Evolutionary conservation across 2,113 vertebrate genomes (phyloP).

Genomic region (Onychostruthus taczanowskii): DNA sequence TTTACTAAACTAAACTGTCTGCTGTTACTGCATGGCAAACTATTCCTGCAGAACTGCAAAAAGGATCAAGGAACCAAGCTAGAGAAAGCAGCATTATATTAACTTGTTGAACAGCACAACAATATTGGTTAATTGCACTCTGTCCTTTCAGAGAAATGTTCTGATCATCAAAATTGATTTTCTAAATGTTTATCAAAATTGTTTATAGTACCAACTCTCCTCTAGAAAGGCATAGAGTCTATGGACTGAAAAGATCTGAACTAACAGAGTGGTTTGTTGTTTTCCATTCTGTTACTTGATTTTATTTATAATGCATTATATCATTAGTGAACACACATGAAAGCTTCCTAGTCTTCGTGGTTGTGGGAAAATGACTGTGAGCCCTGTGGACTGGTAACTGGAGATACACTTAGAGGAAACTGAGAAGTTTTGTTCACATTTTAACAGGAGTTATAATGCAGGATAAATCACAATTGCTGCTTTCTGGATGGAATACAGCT

Average conservation of each 20-base stretch:
- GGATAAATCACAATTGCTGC: neutral
- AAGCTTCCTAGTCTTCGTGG: neutral
- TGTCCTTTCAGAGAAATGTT: neutral
- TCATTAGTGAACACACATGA: neutral
- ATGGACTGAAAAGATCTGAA: neutral
- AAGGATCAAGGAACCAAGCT: neutral
- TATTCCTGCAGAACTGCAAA: neutral
- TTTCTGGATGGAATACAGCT: neutral
- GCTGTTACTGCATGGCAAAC: neutral
- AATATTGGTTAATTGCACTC: neutral
- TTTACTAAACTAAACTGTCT: neutral
- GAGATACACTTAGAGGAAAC: neutral
- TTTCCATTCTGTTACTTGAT: neutral
- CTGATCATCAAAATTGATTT: neutral
- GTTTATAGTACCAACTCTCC: neutral
- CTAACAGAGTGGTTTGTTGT: neutral
- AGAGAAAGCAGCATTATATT: neutral
- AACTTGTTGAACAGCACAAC: neutral
- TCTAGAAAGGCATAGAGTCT: neutral
- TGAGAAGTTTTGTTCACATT: neutral
- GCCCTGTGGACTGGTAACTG: neutral
- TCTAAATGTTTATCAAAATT: neutral
- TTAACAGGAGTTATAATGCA: neutral
- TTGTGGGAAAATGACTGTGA: rapidly evolving
- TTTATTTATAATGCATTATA: neutral